These are phyloP conservation scores for Heterodera schachtii DNA, from an alignment of 1,140 invertebrate species.

Conservation along the genomic window DNA sequence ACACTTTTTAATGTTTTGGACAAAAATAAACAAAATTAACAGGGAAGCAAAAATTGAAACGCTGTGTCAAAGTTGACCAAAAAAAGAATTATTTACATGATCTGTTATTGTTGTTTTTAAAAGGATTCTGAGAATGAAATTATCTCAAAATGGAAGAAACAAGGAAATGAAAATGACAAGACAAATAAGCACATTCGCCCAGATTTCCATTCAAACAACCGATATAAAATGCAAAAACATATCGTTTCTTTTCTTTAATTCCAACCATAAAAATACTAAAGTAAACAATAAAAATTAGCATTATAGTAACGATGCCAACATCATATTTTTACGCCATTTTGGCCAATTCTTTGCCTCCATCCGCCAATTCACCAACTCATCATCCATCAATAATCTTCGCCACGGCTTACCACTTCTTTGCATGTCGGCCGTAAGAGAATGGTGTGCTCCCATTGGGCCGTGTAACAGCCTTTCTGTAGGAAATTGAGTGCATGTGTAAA, in stretches of 20 bases:
- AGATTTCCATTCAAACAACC: too few species aligned
- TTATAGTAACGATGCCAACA: constrained; percentile 2
- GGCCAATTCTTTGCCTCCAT: not conserved
- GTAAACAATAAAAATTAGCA: not conserved
- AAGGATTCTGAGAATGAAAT: too few species aligned
- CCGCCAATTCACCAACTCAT: not conserved
- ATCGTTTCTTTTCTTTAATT: not conserved
- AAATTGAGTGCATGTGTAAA: not conserved
- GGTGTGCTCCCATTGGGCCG: constrained; percentile 98
- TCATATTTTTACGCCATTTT: not conserved
- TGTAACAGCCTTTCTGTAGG: constrained; percentile 89
- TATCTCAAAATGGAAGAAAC: too few species aligned
- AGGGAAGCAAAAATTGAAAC: too few species aligned
- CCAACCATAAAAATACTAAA: not conserved
- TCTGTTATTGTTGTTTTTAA: too few species aligned
- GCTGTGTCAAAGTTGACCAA: too few species aligned
- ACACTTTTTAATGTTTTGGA: too few species aligned
- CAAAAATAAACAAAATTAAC: too few species aligned
- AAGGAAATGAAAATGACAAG: too few species aligned
- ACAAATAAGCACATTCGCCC: too few species aligned
- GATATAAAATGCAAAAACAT: not conserved
- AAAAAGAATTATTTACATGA: too few species aligned
- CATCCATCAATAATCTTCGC: constrained; percentile 45
- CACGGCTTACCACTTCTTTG: constrained; percentile 75
- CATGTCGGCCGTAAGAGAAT: constrained; percentile 94